Conservation (phyloP, 1,140 invertebrate species). For the Steinernema feltiae region DNA sequence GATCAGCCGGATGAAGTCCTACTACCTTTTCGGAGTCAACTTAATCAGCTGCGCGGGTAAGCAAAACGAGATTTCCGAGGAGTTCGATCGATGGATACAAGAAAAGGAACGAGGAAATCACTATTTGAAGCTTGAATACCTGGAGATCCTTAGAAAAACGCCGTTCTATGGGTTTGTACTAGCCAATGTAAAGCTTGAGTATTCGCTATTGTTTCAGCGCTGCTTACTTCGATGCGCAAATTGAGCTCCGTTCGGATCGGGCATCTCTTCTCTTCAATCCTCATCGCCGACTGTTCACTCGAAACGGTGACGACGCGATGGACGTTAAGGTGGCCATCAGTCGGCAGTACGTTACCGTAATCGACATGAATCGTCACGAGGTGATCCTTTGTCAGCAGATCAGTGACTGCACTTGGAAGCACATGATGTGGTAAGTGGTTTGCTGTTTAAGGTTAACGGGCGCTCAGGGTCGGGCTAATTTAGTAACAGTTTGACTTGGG, state of each 20-base stretch:
- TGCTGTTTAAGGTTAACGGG: no score
- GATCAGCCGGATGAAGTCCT: neutral
- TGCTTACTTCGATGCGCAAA: conserved; percentile 1
- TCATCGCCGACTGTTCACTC: neutral
- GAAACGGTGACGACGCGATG: neutral
- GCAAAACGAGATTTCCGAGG: neutral
- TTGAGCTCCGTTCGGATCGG: neutral
- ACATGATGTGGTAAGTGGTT: conserved; percentile 1
- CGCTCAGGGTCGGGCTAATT: neutral
- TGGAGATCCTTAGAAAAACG: neutral
- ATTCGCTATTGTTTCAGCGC: neutral
- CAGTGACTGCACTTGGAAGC: conserved; percentile 7
- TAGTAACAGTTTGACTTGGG: neutral
- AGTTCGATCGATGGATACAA: neutral
- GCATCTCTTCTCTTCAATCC: neutral
- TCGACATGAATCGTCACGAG: neutral
- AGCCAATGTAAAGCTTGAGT: neutral
- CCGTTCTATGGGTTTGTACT: neutral
- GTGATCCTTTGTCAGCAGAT: conserved; percentile 9
- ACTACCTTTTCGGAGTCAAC: neutral
- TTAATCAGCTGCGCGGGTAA: neutral
- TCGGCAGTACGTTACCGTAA: neutral
- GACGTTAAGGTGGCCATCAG: conserved; percentile 6
- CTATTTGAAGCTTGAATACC: neutral
- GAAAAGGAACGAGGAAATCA: neutral